phyloP scores from a whole-genome alignment of 2,113 vertebrate species.

The Dolichallabes microphthalmus region DNA sequence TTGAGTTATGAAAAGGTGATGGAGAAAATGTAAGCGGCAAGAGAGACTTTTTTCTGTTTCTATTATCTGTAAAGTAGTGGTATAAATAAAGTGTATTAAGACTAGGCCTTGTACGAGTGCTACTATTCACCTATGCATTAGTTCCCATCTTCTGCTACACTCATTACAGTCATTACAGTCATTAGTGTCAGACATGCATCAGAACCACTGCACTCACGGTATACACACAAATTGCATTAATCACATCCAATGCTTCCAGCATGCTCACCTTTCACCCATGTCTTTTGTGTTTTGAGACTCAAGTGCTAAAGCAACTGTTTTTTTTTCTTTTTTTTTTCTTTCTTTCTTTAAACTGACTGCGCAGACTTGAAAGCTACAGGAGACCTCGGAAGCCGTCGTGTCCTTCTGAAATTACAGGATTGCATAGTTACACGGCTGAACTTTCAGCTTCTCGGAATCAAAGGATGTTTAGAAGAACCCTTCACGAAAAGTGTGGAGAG shows the following conservation, averaged over 20 bases:
- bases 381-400: conserved; percentile 8
- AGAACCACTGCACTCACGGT: neutral
- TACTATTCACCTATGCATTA: conserved; percentile 33
- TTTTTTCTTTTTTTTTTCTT: neutral
- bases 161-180: conserved; percentile 32
- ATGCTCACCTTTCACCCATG: conserved; percentile 1
- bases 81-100: conserved; percentile 25
- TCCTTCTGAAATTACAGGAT: conserved; percentile 40
- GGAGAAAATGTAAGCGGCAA: neutral
- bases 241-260: neutral
- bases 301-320: conserved; percentile 19
- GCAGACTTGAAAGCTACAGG: conserved; percentile 30
- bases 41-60: neutral
- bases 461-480: neutral
- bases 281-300: conserved; percentile 17
- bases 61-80: neutral
- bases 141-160: conserved; percentile 6
- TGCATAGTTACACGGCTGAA: conserved; percentile 38
- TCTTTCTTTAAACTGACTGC: conserved; percentile 30
- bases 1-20: neutral
- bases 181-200: neutral
- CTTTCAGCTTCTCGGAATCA: conserved; percentile 12
- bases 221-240: conserved; percentile 4
- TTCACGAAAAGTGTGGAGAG: conserved; percentile 65
- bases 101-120: conserved; percentile 16